A percentile compares a stretch with the other conserved stretches of the same genome.
These are phyloP conservation scores for Amblyjoppa proteus DNA, from an alignment of 2,888 invertebrate species.

Conservation along the genomic window DNA sequence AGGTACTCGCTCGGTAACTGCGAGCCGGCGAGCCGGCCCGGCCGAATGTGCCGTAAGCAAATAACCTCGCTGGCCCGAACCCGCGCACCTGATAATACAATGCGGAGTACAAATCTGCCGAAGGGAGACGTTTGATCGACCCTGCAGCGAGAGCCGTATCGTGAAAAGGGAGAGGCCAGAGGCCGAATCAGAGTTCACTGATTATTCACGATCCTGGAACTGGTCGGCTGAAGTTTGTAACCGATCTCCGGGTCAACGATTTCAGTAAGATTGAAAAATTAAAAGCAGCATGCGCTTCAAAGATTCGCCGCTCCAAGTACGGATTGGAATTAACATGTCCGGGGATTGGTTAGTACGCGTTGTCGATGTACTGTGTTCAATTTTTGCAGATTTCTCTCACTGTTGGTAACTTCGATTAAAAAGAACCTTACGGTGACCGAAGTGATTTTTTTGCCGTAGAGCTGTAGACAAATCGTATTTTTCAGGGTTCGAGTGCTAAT, in stretches of 20 bases:
- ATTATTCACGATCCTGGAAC: neutral
- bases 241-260: neutral
- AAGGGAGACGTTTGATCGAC: constrained; percentile 53
- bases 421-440: too few species aligned
- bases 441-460: too few species aligned
- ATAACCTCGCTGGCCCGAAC: constrained; percentile 47
- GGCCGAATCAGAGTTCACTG: neutral
- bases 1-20: constrained; percentile 44
- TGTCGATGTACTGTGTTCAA: too few species aligned
- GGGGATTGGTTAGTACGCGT: too few species aligned
- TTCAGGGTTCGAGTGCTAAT: too few species aligned
- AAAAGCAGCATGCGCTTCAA: too few species aligned
- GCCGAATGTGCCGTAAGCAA: constrained; percentile 57
- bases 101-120: constrained; percentile 43
- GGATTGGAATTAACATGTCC: too few species aligned
- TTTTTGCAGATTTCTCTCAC: too few species aligned
- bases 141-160: constrained; percentile 8
- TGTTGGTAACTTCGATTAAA: too few species aligned
- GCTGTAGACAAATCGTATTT: too few species aligned
- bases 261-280: neutral
- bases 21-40: constrained; percentile 37
- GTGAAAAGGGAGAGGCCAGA: constrained; percentile 8
- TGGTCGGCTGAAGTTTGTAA: neutral
- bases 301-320: too few species aligned
- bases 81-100: constrained; percentile 64